These are phyloP conservation scores for Scaptomyza graminum DNA, from an alignment of 1,140 invertebrate genomes.

Conservation along the genomic window DNA sequence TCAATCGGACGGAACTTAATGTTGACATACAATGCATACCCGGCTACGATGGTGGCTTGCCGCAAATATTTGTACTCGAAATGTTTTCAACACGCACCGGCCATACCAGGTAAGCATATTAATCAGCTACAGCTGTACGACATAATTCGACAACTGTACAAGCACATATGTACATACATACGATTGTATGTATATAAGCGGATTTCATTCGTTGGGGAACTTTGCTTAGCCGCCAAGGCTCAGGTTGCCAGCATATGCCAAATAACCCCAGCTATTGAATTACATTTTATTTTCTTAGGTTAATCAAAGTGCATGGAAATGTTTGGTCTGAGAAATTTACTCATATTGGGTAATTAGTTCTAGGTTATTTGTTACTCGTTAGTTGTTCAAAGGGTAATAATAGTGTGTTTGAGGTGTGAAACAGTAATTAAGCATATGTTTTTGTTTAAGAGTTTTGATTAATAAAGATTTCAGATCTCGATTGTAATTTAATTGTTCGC, in stretches of 20 bases:
- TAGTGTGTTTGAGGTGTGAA: too few species aligned
- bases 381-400: neutral
- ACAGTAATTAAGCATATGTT: too few species aligned
- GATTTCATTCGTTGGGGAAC: slow-evolving; percentile 49
- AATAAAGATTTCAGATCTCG: too few species aligned
- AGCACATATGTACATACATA: neutral
- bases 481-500: too few species aligned
- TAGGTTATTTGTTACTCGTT: neutral
- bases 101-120: slow-evolving; percentile 82
- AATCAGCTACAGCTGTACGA: slow-evolving; percentile 58
- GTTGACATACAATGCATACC: slow-evolving; percentile 90
- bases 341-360: neutral
- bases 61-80: slow-evolving; percentile 90
- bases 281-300: slow-evolving; percentile 10
- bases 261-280: slow-evolving; percentile 17
- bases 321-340: neutral
- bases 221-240: slow-evolving; percentile 1
- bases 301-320: slow-evolving; percentile 8
- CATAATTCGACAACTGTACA: slow-evolving; percentile 27
- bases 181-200: slow-evolving; percentile 49
- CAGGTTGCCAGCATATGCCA: slow-evolving; percentile 32
- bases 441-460: too few species aligned
- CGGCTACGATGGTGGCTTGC: slow-evolving; percentile 91
- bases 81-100: slow-evolving; percentile 85
- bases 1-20: slow-evolving; percentile 89